A percentile compares a stretch with the other conserved stretches of the same genome.
These are phyloP conservation scores for Beris chalybata DNA, from an alignment of 2,888 invertebrate genomes.

Conservation along the genomic window DNA sequence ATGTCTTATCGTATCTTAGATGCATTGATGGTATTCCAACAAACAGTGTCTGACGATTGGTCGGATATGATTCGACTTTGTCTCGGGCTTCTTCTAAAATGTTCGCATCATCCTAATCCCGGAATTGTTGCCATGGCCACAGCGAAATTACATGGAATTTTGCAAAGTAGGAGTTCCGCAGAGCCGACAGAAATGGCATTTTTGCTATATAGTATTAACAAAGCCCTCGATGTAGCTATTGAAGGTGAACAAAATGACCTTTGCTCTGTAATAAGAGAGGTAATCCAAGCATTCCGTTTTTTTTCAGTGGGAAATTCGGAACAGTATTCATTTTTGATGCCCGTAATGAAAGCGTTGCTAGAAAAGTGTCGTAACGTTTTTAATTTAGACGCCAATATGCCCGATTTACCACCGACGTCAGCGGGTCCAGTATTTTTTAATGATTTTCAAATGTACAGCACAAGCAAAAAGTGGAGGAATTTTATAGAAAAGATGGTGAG, in stretches of 20 bases:
- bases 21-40: slow-evolving; percentile 61
- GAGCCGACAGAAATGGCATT: slow-evolving; percentile 62
- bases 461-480: slow-evolving; percentile 60
- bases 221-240: slow-evolving; percentile 56
- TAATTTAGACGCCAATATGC: slow-evolving; percentile 53
- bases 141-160: slow-evolving; percentile 62
- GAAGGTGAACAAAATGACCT: slow-evolving; percentile 49
- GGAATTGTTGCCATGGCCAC: slow-evolving; percentile 64
- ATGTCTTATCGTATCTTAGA: slow-evolving; percentile 48
- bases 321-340: slow-evolving; percentile 64
- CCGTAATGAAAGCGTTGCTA: slow-evolving; percentile 64
- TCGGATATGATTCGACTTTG: slow-evolving; percentile 62
- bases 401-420: slow-evolving; percentile 59
- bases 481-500: slow-evolving; percentile 60
- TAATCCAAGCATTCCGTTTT: background rate
- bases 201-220: slow-evolving; percentile 57
- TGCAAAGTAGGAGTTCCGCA: slow-evolving; percentile 61
- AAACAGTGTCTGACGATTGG: slow-evolving; percentile 59
- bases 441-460: slow-evolving; percentile 62
- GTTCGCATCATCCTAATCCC: slow-evolving; percentile 57
- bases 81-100: slow-evolving; percentile 57
- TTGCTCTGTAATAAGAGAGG: background rate
- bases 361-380: slow-evolving; percentile 58
- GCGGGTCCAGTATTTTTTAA: slow-evolving; percentile 64
- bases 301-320: slow-evolving; percentile 58